phyloP scores from a whole-genome alignment of 2,888 invertebrate species.

The Plagodis pulveraria region DNA sequence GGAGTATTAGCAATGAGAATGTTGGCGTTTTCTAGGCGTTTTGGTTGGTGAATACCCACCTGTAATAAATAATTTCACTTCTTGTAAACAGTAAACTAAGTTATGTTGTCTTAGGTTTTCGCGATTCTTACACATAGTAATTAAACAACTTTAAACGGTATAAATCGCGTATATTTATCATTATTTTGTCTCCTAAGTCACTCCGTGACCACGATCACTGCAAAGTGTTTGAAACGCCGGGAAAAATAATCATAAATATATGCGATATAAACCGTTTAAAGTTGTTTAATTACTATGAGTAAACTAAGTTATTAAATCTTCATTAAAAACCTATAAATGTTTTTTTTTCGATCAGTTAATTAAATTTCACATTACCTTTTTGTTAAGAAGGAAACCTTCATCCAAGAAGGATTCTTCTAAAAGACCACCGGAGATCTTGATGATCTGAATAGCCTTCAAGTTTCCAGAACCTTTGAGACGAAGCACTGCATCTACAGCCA shows the following conservation, averaged over 20 bases:
- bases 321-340: background rate
- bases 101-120: too few species aligned
- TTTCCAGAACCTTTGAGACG: conserved; percentile 98
- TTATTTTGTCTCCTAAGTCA: too few species aligned
- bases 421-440: conserved; percentile 97
- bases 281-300: too few species aligned
- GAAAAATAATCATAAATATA: too few species aligned
- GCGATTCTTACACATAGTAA: too few species aligned
- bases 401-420: conserved; percentile 98
- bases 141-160: too few species aligned
- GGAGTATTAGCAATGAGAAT: conserved; percentile 99
- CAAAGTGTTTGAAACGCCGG: too few species aligned
- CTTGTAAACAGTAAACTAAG: too few species aligned
- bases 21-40: conserved; percentile 96
- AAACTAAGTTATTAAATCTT: background rate
- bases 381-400: conserved; percentile 97
- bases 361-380: conserved; percentile 86
- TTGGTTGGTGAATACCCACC: conserved; percentile 98
- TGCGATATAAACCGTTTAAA: too few species aligned
- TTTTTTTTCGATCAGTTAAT: background rate
- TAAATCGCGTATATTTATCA: too few species aligned
- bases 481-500: conserved; percentile 98
- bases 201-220: too few species aligned
- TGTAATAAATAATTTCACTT: conserved; percentile 34
- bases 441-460: conserved; percentile 97